Evolutionary conservation across 2,888 invertebrate genomes (phyloP).

Genomic region (Lordiphosa fenestrarum): DNA sequence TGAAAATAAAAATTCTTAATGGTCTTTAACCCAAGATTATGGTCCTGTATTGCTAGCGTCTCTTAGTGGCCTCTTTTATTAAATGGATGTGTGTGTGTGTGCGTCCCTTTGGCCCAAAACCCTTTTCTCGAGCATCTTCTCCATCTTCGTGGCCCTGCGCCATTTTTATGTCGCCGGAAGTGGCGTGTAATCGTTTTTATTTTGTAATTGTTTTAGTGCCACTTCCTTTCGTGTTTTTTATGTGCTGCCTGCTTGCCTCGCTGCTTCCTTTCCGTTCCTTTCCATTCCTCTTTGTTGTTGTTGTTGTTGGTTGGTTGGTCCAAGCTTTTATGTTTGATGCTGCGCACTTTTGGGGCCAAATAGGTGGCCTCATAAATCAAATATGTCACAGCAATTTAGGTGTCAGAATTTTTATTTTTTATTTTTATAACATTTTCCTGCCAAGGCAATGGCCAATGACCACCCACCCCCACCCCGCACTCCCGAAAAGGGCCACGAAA

Average conservation of each 20-base stretch:
- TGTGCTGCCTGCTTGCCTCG: conserved; percentile 52
- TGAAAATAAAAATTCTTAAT: conserved; percentile 78
- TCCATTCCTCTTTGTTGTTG: conserved; percentile 15
- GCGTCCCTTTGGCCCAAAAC: conserved; percentile 20
- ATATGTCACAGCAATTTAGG: conserved; percentile 76
- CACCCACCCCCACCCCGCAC: not conserved
- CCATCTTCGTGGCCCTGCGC: conserved; percentile 48
- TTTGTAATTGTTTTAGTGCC: conserved; percentile 75
- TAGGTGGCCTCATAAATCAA: conserved; percentile 76
- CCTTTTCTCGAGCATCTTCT: conserved; percentile 30
- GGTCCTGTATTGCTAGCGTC: conserved; percentile 64
- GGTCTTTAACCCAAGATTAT: conserved; percentile 77
- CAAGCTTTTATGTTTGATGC: conserved; percentile 40
- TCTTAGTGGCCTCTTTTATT: conserved; percentile 70
- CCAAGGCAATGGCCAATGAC: conserved; percentile 37
- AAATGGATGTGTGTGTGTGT: conserved; percentile 39
- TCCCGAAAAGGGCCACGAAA: conserved; percentile 42
- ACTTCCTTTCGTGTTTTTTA: conserved; percentile 75
- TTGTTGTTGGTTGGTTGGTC: conserved; percentile 28
- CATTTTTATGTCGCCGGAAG: conserved; percentile 75
- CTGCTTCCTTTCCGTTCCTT: conserved; percentile 35
- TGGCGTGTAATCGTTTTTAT: conserved; percentile 75
- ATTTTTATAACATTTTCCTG: conserved; percentile 70
- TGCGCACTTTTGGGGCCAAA: conserved; percentile 67
- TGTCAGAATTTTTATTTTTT: conserved; percentile 74